phyloP scores from a whole-genome alignment of 2,888 invertebrate genomes.

The Erpobdella octoculata region DNA sequence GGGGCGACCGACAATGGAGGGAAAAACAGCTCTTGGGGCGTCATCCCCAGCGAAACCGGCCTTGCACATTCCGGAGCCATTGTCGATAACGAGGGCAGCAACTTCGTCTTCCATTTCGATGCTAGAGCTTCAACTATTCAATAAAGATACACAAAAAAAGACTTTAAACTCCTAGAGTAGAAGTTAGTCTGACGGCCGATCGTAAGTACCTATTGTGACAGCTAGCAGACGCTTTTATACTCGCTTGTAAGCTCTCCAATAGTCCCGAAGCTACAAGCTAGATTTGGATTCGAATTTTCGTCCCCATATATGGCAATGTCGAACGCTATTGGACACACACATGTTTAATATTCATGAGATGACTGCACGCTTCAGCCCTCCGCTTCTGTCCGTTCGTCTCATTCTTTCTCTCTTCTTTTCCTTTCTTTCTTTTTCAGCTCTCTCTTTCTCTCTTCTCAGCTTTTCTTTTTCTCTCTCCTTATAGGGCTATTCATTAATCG shows the following conservation, averaged over 20 bases:
- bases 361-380: background rate
- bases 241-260: background rate
- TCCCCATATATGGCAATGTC: constrained; percentile 24
- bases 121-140: background rate
- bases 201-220: too few species aligned
- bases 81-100: constrained; percentile 62
- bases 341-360: too few species aligned
- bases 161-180: background rate
- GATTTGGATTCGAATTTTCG: background rate
- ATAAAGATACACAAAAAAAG: background rate
- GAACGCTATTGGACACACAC: constrained; percentile 13
- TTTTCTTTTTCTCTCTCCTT: too few species aligned
- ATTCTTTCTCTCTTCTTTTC: background rate
- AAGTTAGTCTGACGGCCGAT: background rate
- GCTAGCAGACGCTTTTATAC: too few species aligned
- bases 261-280: background rate
- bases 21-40: constrained; percentile 72
- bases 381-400: background rate
- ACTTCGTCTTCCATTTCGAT: constrained; percentile 25
- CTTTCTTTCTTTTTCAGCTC: background rate
- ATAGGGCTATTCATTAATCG: too few species aligned
- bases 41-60: constrained; percentile 70
- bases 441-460: background rate
- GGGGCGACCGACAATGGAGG: constrained; percentile 68
- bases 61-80: constrained; percentile 60